phyloP scores from a whole-genome alignment of 1,140 invertebrate species.

The Zaprionus capensis region DNA sequence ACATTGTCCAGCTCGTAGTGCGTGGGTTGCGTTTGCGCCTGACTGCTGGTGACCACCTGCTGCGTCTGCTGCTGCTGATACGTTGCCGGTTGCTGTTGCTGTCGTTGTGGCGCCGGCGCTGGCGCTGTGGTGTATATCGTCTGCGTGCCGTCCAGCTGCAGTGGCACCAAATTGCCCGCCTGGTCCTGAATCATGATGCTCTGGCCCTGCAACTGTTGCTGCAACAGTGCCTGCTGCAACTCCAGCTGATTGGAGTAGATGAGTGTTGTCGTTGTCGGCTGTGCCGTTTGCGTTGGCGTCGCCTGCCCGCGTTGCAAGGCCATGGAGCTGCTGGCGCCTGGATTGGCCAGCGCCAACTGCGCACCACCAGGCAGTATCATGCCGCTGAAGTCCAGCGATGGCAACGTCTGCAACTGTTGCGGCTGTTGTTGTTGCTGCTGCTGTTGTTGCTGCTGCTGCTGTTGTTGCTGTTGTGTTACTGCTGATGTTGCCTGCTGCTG shows the following conservation, averaged over 20 bases:
- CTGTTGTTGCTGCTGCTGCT: conserved; percentile 38
- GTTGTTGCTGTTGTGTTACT: conserved; percentile 48
- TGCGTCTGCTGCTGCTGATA: conserved; percentile 63
- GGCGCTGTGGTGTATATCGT: conserved; percentile 75
- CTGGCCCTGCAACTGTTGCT: conserved; percentile 78
- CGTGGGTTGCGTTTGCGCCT: conserved; percentile 62
- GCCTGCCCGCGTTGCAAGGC: conserved; percentile 57
- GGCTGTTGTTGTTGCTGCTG: conserved; percentile 32
- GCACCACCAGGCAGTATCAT: conserved; percentile 81
- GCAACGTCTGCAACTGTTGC: conserved; percentile 66
- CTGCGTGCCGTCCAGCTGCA: conserved; percentile 75
- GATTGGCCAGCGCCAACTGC: conserved; percentile 75
- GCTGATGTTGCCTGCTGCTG: conserved; percentile 53
- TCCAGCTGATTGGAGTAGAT: conserved; percentile 82
- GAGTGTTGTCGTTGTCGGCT: conserved; percentile 69
- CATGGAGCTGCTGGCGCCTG: conserved; percentile 69
- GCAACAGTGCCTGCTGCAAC: conserved; percentile 75
- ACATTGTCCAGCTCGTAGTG: conserved; percentile 81
- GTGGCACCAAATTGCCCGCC: conserved; percentile 76
- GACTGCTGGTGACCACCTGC: conserved; percentile 48
- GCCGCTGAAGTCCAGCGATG: conserved; percentile 77
- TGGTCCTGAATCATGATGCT: conserved; percentile 83
- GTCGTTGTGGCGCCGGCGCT: conserved; percentile 56
- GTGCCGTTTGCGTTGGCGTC: conserved; percentile 51
- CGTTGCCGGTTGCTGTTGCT: conserved; percentile 54